Evolutionary conservation across 1,140 invertebrate species (phyloP), one percentile per base, ranked within the genome.

Genomic region (Phocides pigmalion): DNA sequence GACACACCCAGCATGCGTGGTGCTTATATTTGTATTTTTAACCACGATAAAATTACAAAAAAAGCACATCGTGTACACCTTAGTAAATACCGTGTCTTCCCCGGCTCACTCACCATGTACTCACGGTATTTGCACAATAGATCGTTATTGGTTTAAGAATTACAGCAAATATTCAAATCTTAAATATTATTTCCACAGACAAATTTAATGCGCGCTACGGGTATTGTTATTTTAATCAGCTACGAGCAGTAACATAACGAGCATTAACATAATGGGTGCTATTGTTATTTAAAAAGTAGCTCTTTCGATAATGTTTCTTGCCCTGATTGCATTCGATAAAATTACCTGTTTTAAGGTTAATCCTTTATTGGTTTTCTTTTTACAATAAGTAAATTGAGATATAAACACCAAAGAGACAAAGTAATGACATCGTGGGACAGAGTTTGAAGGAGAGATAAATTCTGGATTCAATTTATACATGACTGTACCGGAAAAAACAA

Each of bases 111-210:
- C 20, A 50, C 47, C n/a, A n/a, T n/a, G n/a, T n/a, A n/a, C n/a
- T n/a, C n/a, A n/a, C n/a, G n/a, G n/a, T n/a, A 32, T 50, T 49
- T 49, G 5, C 47, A 17, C 14, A 50, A 32, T 14, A 50, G 28
- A 50, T 32, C 25, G 25, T 25, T 32, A 16, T 32, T 11, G 16
- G 28, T 5, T 8, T 28, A 8, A 32, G 25, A n/a, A n/a, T 50
- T n/a, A 14, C 25, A 50, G 9, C 47, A 32, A 50, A 50, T 50
- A 50, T 50, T 50, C 32, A 50, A 50, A 50, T 50, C 47, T 50
- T 50, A 32, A 17, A 28, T 50, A 50, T 50, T 5, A 9, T 22
- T 50, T 50, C 44, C 25, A 28, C 12, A 32, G 22, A 50, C 9
- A 32, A 50, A 32, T n/a, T n/a, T n/a, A n/a, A n/a, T 32, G 8